Evolutionary conservation across 2,113 vertebrate species (phyloP), one percentile per base, ranked within the genome.

Genomic region (sheep (Ovis aries)): DNA sequence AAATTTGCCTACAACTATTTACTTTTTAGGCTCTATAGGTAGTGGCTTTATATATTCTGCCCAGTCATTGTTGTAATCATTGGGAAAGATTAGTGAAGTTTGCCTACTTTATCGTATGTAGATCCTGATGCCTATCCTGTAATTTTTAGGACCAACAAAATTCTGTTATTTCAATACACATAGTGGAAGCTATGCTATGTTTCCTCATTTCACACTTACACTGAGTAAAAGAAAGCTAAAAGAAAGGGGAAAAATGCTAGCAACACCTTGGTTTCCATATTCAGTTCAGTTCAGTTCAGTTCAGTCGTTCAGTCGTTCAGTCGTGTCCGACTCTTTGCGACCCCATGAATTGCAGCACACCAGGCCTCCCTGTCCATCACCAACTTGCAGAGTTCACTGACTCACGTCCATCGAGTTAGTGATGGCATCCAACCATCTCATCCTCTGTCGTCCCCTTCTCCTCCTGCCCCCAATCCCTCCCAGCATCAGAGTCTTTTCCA

Each of bases 191-290:
- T 95, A 83, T n/a, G 81, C 15, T 81, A 2, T 45, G 33, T 95
- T 93, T 97, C 31, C 31, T 97, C 82, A 25, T 71, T 52, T n/a
- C 59, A 77, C 71, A 71, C 14, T 74, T 89, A 6, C 16, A 67
- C 17, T 60, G 5, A 85, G 9, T 53, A 13, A 86, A 89, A 86
- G 3, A 52, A 23, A 71, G 16, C 55, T 57, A 62, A 84, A 78
- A 43, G 1, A 59, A 17, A 80, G 4, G 13, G 21, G 77, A 91
- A 94, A 95, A 95, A 93, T n/a, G 83, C 1, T 40, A 97, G 57
- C 23, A 15, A 43, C 3, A 16, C n/a, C 52, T 91, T 97, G 40
- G 40, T 89, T 88, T 80, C 31, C 45, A n/a, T 90, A 31, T 43
- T 50, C 48, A 50, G 48, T 50, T 50, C 48, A 50, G 48, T 50